A percentile compares a stretch with the other conserved stretches of the same genome.
phyloP scores from a whole-genome alignment of 2,888 invertebrate genomes.

The Uropetala carovei region DNA sequence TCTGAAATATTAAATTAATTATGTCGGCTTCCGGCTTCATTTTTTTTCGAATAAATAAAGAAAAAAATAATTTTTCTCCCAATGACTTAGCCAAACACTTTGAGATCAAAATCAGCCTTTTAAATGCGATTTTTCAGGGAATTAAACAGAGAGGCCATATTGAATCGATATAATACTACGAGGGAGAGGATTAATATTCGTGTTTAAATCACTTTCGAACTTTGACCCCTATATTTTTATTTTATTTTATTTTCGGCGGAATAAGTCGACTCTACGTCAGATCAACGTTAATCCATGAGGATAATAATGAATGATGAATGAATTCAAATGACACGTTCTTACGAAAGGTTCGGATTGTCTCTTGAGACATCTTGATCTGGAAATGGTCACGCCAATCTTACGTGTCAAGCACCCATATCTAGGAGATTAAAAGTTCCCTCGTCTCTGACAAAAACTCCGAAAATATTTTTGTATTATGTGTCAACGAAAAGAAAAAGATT shows the following conservation, averaged over 20 bases:
- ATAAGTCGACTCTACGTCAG: background rate
- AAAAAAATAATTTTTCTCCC: no score
- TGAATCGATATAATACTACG: background rate
- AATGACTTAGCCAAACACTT: background rate
- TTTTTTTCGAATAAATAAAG: no score
- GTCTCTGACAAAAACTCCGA: background rate
- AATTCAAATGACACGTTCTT: slow-evolving; percentile 14
- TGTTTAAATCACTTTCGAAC: background rate
- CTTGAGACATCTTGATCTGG: slow-evolving; percentile 31
- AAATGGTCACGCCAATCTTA: slow-evolving; percentile 37
- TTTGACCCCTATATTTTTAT: background rate
- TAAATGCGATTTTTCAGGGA: background rate
- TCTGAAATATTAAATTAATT: no score
- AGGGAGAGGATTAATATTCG: background rate
- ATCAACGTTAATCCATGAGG: slow-evolving; percentile 16
- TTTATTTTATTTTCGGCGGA: no score
- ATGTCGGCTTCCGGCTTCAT: no score
- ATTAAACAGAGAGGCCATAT: background rate
- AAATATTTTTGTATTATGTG: no score
- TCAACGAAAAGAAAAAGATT: no score
- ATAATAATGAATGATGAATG: slow-evolving; percentile 44
- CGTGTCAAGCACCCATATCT: background rate
- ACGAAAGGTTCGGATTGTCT: background rate
- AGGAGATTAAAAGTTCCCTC: background rate
- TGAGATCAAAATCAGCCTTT: background rate